phyloP scores from a whole-genome alignment of 2,797 vertebrate genomes.

The Sebastes reedi region DNA sequence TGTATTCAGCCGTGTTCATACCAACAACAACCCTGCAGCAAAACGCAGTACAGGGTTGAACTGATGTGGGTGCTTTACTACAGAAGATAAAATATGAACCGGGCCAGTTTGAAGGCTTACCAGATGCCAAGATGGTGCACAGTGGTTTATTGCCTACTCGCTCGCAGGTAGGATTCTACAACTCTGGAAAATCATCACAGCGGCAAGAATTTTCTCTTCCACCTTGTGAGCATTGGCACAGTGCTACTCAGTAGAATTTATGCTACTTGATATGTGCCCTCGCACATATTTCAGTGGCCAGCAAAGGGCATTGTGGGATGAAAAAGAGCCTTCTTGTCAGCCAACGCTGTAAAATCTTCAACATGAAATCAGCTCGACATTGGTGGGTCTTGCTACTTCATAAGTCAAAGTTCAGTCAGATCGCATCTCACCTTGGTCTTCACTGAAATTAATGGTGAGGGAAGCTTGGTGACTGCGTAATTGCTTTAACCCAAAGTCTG shows the following conservation, averaged over 20 bases:
- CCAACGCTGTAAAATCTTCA: neutral
- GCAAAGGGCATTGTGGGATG: neutral
- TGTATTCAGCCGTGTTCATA: neutral
- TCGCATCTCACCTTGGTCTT: neutral
- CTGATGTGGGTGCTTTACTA: neutral
- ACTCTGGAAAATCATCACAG: neutral
- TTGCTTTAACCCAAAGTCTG: neutral
- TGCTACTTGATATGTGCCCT: neutral
- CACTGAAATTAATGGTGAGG: neutral
- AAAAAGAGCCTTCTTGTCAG: neutral
- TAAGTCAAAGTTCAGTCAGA: neutral
- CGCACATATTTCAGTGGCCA: neutral
- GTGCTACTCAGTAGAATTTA: neutral
- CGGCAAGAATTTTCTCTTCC: neutral
- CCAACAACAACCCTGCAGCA: neutral
- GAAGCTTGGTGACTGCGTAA: neutral
- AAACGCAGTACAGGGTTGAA: neutral
- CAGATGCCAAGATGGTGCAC: neutral
- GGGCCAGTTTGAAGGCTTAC: constrained; percentile 6
- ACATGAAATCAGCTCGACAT: neutral
- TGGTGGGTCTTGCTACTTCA: neutral
- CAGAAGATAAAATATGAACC: constrained; percentile 8
- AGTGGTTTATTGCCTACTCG: neutral
- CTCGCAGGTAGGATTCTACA: neutral
- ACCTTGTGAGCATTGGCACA: neutral